phyloP scores from a whole-genome alignment of 2,888 invertebrate genomes.

The Neocrepidodera transversa region DNA sequence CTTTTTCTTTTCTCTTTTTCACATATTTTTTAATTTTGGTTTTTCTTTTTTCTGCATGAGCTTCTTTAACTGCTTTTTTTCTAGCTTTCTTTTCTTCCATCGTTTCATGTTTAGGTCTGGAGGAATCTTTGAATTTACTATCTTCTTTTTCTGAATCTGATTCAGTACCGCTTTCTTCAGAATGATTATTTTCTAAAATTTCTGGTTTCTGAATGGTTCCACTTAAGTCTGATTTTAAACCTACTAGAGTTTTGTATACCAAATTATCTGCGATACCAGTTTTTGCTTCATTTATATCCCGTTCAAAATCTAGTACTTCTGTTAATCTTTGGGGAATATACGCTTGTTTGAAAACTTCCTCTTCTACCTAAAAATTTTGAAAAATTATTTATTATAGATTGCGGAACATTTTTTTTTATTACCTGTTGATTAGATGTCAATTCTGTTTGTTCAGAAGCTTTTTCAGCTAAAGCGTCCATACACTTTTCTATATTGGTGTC shows the following conservation, averaged over 20 bases:
- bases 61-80: constrained; percentile 88
- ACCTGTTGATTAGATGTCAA: constrained; percentile 74
- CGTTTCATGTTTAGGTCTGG: constrained; percentile 81
- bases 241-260: constrained; percentile 86
- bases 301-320: constrained; percentile 86
- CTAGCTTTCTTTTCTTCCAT: constrained; percentile 81
- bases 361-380: constrained; percentile 68
- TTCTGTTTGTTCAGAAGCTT: constrained; percentile 70
- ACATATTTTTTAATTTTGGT: constrained; percentile 91
- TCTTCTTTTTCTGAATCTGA: constrained; percentile 51
- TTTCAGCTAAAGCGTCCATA: constrained; percentile 75
- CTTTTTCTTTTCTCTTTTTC: constrained; percentile 86
- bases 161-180: constrained; percentile 49
- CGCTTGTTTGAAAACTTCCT: constrained; percentile 91
- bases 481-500: constrained; percentile 82
- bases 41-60: constrained; percentile 87
- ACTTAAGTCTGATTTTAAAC: constrained; percentile 80
- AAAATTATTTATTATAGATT: constrained; percentile 1
- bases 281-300: constrained; percentile 84
- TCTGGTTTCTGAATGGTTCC: constrained; percentile 74
- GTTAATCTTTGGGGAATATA: constrained; percentile 93
- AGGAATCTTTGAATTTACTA: constrained; percentile 68
- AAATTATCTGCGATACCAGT: constrained; percentile 75
- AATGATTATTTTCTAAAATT: constrained; percentile 63
- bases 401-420: constrained; percentile 21